Percentiles rank a stretch among this genome's conserved stretches.
Evolutionary conservation across 2,888 invertebrate genomes (phyloP).

Genomic region (Tuta absoluta): DNA sequence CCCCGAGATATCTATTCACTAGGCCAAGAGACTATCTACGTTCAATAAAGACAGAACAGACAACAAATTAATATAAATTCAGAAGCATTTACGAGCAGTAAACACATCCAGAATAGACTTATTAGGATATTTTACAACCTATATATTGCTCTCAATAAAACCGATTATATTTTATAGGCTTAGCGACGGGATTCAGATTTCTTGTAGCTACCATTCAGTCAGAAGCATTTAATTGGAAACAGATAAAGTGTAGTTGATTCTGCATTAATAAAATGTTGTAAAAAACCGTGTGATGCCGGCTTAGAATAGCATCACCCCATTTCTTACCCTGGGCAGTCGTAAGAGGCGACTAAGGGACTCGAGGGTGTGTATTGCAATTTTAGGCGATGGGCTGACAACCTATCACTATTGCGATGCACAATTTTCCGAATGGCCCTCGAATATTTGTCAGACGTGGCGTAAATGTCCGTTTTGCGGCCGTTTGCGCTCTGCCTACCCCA

Average conservation of each 20-base stretch:
- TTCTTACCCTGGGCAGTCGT: no score
- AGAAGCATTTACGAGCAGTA: constrained; percentile 24
- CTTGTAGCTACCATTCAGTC: neutral
- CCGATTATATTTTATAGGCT: neutral
- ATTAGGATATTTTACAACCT: neutral
- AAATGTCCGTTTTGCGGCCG: no score
- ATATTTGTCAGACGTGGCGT: no score
- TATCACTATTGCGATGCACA: no score
- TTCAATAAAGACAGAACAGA: constrained; percentile 1
- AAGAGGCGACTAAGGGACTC: no score
- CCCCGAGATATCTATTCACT: constrained; percentile 8
- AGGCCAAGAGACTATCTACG: neutral
- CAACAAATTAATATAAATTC: neutral
- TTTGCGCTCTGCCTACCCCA: no score
- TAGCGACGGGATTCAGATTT: constrained; percentile 4
- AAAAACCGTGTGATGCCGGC: no score
- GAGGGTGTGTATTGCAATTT: no score
- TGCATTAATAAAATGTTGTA: neutral
- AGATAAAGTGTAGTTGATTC: neutral
- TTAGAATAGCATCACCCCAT: no score
- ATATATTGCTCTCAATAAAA: constrained; percentile 8
- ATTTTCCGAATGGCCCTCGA: no score
- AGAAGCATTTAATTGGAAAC: neutral
- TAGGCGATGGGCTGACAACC: no score
- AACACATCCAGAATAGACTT: constrained; percentile 19